phyloP scores from a whole-genome alignment of 2,797 vertebrate species.

The Fistularia commersonii region DNA sequence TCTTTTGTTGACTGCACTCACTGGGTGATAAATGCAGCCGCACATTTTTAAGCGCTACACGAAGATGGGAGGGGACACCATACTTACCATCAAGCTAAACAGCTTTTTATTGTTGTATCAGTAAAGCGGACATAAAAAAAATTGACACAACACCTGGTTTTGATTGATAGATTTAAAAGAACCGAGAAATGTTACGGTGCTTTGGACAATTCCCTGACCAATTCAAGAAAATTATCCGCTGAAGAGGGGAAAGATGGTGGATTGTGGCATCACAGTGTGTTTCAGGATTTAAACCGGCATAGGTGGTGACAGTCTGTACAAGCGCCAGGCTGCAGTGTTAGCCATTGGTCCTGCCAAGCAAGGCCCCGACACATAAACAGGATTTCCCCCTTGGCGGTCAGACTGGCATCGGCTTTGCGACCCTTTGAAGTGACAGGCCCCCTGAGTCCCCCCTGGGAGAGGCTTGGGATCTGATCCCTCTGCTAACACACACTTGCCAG shows the following conservation, averaged over 20 bases:
- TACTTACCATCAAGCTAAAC: constrained; percentile 20
- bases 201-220: constrained; percentile 15
- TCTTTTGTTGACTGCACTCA: constrained; percentile 32
- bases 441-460: constrained; percentile 43
- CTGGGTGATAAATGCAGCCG: too few species aligned
- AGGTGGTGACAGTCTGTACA: constrained; percentile 39
- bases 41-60: too few species aligned
- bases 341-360: constrained; percentile 46
- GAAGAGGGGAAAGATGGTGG: constrained; percentile 16
- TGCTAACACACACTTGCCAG: constrained; percentile 35
- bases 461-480: constrained; percentile 62
- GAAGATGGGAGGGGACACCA: constrained; percentile 25
- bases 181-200: too few species aligned
- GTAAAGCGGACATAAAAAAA: constrained; percentile 1
- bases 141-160: not conserved
- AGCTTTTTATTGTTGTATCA: constrained; percentile 4
- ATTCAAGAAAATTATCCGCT: constrained; percentile 28
- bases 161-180: too few species aligned
- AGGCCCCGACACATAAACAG: constrained; percentile 51
- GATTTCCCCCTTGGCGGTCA: constrained; percentile 59
- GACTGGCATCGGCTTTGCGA: constrained; percentile 43
- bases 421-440: constrained; percentile 72
- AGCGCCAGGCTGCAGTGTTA: constrained; percentile 51
- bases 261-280: constrained; percentile 29
- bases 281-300: constrained; percentile 53